phyloP scores from a whole-genome alignment of 2,797 vertebrate species.

The Phalanger gymnotis region DNA sequence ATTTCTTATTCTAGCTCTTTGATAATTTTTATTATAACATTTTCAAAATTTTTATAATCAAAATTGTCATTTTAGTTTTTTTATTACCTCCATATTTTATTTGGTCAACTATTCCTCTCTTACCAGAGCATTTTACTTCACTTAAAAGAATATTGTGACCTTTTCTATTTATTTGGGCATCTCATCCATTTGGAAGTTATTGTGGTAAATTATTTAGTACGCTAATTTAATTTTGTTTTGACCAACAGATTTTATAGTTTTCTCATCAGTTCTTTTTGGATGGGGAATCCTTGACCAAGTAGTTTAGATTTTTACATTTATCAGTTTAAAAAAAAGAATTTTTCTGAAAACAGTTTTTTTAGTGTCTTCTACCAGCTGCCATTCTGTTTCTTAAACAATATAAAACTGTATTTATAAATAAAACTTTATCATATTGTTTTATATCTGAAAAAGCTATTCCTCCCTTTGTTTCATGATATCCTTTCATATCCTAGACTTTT shows the following conservation, averaged over 20 bases:
- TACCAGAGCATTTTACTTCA: background rate
- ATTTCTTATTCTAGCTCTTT: background rate
- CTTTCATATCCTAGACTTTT: background rate
- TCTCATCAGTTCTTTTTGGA: background rate
- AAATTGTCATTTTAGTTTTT: background rate
- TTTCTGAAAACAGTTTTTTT: background rate
- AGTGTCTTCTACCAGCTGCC: background rate
- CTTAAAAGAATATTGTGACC: background rate
- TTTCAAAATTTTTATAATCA: background rate
- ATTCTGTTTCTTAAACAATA: background rate
- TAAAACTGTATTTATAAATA: background rate
- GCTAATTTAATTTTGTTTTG: background rate
- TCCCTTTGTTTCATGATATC: background rate
- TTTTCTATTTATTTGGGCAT: background rate
- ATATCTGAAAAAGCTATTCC: background rate
- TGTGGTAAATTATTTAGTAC: background rate
- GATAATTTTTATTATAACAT: background rate
- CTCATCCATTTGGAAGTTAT: background rate
- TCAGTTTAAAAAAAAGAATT: no score
- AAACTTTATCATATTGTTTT: background rate
- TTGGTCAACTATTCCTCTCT: background rate
- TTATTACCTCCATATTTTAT: background rate
- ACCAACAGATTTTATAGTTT: no score
- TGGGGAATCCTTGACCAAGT: background rate
- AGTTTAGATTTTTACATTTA: background rate